Evolutionary conservation across 2,797 vertebrate genomes (phyloP), one percentile per base, ranked within the genome.

Genomic region (Coracias cyanogaster): DNA sequence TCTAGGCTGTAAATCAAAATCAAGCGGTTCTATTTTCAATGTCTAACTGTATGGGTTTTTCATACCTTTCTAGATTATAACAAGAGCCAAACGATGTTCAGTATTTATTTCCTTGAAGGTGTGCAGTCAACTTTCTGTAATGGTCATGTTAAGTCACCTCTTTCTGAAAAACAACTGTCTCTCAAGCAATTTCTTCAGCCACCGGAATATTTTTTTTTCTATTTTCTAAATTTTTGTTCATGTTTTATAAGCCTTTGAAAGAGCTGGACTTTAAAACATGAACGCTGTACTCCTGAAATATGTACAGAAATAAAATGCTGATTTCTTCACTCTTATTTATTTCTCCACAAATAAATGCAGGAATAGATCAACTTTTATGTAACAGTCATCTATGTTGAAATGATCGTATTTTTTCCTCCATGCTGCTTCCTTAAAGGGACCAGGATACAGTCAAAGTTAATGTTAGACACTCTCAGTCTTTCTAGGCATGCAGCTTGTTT

Each of bases 121-220:
- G 9, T 62, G 5, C 10, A 69, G 17, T 51, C 41, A 76, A 12
- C 14, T 70, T 79, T 62, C 52, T 71, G 12, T 43, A 78, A 54
- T 7, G 2, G 9, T 78, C 33, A 46, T 1, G 0, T 43, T 74
- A 41, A 62, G 5, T 43, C 18, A 41, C 12, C 4, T 55, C 4
- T 60, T 81, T 83, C 41, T 71, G 57, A 22, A 79, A 94, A 87
- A 9, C 4, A 7, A 21, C 3, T 0, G 0, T 51, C 16, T 78
- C 54, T 82, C 11, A 57, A 65, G 6, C 1, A 1, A 58, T 69
- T 90, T 93, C 9, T 69, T 84, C 33, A 31, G 14, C 11, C 4
- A 20, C 4, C 49, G 37, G 20, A 61, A 29, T 57, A 82, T 11
- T 60, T 52, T 69, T 58, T 58, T 9, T 26, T 41, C 6, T 57